Base-by-base conservation (phyloP, 1,140 invertebrate species). In the Zaprionus lachaisei region DNA sequence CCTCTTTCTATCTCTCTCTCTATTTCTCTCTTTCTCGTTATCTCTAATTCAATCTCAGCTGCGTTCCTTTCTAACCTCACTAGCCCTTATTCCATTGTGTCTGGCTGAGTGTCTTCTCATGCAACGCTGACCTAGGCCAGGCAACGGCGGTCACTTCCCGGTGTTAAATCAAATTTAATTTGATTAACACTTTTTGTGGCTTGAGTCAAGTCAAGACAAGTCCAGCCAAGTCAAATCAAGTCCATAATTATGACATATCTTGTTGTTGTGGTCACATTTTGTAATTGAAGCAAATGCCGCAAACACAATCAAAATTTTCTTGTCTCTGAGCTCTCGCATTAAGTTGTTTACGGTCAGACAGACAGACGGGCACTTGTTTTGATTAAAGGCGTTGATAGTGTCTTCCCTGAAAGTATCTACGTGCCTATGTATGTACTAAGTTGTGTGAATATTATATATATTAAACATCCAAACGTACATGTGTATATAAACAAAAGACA, bases 121-220 rank as follows among this genome's bases (percentile, higher is more conserved):
- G 62, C 76, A 72, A 54, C 51, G 66, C 44, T 56, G 75, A 85
- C 82, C 78, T 81, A 84, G 78, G 81, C 55, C 74, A 84, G 49
- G 38, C 64, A 51, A 7, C 61, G 55, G 5, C 61, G 67, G 38
- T 82, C 49, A 80, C 56, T 86, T 87, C 80, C 83, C 63, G 58
- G 67, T 64, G 66, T 79, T 64, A 51, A 79, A 83, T 85, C 69
- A 77, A 87, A 77, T 31, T 86, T 83, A 86, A 86, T 86, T 86
- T 64, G 72, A 86, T 86, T 86, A 86, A 83, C 83, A 86, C 77
- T 86, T 83, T 77, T 64, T 76, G 66, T 62, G 37, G 49, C 55
- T 82, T 20, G 20, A 24, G 47, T 14, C 22, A 24, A 51, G 47
- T 14, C 20, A 14, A 51, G 47, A 14, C 20, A 51, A 51, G 24